phyloP scores from a whole-genome alignment of 1,140 invertebrate species.

The Steinernema khuongi region DNA sequence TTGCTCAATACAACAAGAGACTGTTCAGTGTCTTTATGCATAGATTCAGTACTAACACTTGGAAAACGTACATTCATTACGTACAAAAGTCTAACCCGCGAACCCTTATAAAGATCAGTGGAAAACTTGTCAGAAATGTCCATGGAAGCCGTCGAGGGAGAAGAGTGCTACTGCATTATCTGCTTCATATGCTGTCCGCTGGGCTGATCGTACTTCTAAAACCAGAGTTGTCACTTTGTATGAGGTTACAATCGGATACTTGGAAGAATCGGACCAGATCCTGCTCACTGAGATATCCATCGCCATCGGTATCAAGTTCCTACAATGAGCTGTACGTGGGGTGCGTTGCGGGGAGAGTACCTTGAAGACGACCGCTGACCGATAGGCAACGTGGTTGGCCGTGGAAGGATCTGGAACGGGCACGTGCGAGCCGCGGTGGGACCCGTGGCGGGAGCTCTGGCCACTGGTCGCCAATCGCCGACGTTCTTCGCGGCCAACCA shows the following conservation, averaged over 20 bases:
- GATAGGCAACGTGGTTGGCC: background rate
- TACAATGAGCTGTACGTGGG: background rate
- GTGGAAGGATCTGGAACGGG: background rate
- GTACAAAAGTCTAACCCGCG: too few relatives aligned
- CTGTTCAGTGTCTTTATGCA: too few relatives aligned
- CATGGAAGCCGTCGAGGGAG: too few relatives aligned
- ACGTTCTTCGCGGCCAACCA: constrained; percentile 36
- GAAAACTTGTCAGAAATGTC: too few relatives aligned
- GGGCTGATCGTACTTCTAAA: background rate
- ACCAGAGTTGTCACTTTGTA: background rate
- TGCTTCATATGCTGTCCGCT: too few relatives aligned
- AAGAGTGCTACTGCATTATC: too few relatives aligned
- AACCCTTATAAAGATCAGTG: too few relatives aligned
- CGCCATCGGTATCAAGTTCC: constrained; percentile 28
- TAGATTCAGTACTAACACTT: too few relatives aligned
- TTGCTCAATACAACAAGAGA: too few relatives aligned
- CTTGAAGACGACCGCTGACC: constrained; percentile 26
- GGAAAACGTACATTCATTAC: too few relatives aligned
- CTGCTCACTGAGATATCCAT: constrained; percentile 28
- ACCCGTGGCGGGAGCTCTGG: too few relatives aligned
- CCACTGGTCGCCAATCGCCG: constrained; percentile 4
- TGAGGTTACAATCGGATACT: background rate
- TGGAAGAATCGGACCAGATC: constrained; percentile 31
- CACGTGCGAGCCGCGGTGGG: background rate
- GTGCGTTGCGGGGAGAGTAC: background rate